These are phyloP conservation scores for Hydrozoanthus gracilis DNA, from an alignment of 92 coral and sea anemone species.

Conservation along the genomic window DNA sequence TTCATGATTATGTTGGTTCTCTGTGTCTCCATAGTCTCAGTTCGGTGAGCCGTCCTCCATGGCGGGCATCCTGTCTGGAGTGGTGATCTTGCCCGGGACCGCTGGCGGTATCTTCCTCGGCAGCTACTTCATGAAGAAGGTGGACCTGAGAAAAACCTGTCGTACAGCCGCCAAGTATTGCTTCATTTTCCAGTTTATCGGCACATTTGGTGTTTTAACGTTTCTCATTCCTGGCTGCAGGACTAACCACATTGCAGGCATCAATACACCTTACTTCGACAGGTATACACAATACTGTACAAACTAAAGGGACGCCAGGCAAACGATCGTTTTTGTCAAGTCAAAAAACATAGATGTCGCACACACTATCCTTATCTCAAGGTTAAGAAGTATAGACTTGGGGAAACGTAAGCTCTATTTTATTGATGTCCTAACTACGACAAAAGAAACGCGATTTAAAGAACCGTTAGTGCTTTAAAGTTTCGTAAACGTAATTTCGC, in stretches of 20 bases:
- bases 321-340: too few species aligned
- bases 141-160: conserved; percentile 88
- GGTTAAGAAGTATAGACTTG: too few species aligned
- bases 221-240: conserved; percentile 97
- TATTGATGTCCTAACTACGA: too few species aligned
- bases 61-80: conserved; percentile 96
- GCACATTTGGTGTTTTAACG: conserved; percentile 94
- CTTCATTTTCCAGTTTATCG: conserved; percentile 90
- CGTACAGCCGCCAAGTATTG: conserved; percentile 95
- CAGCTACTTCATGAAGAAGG: conserved; percentile 91
- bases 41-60: conserved; percentile 91
- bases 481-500: too few species aligned
- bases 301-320: neutral
- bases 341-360: too few species aligned
- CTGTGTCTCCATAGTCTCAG: conserved; percentile 63
- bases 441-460: too few species aligned
- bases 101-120: conserved; percentile 99
- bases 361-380: too few species aligned
- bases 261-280: conserved; percentile 76
- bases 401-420: too few species aligned
- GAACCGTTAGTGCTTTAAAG: too few species aligned
- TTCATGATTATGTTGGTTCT: neutral
- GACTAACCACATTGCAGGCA: conserved; percentile 90
- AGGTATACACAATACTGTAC: conserved; percentile 52
- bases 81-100: conserved; percentile 94